phyloP scores from a whole-genome alignment of 2,113 vertebrate genomes.

The Potamarius usumacintae region DNA sequence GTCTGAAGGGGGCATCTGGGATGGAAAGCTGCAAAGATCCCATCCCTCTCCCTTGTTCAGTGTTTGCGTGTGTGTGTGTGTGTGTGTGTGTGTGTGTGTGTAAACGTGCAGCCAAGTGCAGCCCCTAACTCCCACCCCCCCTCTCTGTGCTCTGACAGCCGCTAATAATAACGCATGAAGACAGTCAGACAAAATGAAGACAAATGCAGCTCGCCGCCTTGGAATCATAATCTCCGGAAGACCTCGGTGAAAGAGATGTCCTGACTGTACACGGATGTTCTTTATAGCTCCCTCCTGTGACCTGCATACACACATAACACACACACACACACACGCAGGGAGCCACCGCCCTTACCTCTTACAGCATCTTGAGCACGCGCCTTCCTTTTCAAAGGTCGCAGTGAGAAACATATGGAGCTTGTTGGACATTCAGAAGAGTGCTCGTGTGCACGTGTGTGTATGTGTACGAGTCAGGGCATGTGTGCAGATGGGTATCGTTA shows the following conservation, averaged over 20 bases:
- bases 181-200: conserved; percentile 99
- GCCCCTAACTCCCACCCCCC: conserved; percentile 40
- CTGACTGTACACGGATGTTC: conserved; percentile 83
- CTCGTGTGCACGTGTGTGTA: conserved; percentile 43
- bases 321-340: neutral
- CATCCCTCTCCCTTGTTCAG: conserved; percentile 12
- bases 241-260: conserved; percentile 81
- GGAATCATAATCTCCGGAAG: conserved; percentile 90
- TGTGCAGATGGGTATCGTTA: conserved; percentile 85
- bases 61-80: neutral
- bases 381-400: conserved; percentile 75
- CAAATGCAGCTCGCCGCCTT: conserved; percentile 89
- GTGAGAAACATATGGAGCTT: conserved; percentile 81
- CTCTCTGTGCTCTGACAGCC: conserved; percentile 79
- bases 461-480: conserved; percentile 17
- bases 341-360: conserved; percentile 43
- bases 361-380: conserved; percentile 61
- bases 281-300: conserved; percentile 78
- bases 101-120: conserved; percentile 14
- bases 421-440: conserved; percentile 83
- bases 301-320: conserved; percentile 66
- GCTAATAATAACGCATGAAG: conserved; percentile 99
- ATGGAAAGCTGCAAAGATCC: conserved; percentile 33
- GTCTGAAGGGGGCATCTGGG: conserved; percentile 46
- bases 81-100: neutral